Base-by-base conservation (phyloP, 2,113 vertebrate species). In the Jaculus jaculus region DNA sequence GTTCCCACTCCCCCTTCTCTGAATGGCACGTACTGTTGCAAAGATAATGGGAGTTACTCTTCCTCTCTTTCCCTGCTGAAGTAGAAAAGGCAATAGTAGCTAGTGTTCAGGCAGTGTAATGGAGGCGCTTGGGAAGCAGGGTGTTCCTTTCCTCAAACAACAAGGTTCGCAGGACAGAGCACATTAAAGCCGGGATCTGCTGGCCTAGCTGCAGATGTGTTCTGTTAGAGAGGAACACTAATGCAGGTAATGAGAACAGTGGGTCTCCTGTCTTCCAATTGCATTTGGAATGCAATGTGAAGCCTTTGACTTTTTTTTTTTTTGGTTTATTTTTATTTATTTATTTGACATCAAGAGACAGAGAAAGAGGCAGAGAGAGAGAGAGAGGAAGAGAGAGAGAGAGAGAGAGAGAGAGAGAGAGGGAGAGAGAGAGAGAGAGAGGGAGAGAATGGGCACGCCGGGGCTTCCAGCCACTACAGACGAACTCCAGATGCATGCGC, bases 131-230 rank as follows among this genome's bases (percentile, higher is more conserved):
- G 51, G 20, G 72, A 18, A 61, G 58, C 28, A 77, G 91, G 37
- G 2, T 37, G 61, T 71, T 37, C 17, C 42, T 58, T 24, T 17
- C 60, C 65, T 60, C 71, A 69, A 65, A 24, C 39, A 71, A 15
- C 16, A 47, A 17, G 17, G 12, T 72, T 87, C 61, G 71, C 47
- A 54, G 68, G 18, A n/a, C 58, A 47, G 54, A 77, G 37, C 15
- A 71, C n/a, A 58, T 16, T 16, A 78, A 91, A 91, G 72, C 73
- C 74, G 87, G 32, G 39, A 54, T 87, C 86, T 91, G 32, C 24
- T 72, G 6, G 83, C 26, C 11, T 23, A 34, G 37, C 1, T 28
- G 23, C 84, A 66, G 28, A 63, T 60, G 84, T 83, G 30, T 85
- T 87, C 71, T 86, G 66, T 28, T 63, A 74, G 39, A 65, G 60